A percentile compares a stretch with the other conserved stretches of the same genome.
Conservation (phyloP, 2,113 vertebrate species). For the Oncorhynchus tshawytscha region DNA sequence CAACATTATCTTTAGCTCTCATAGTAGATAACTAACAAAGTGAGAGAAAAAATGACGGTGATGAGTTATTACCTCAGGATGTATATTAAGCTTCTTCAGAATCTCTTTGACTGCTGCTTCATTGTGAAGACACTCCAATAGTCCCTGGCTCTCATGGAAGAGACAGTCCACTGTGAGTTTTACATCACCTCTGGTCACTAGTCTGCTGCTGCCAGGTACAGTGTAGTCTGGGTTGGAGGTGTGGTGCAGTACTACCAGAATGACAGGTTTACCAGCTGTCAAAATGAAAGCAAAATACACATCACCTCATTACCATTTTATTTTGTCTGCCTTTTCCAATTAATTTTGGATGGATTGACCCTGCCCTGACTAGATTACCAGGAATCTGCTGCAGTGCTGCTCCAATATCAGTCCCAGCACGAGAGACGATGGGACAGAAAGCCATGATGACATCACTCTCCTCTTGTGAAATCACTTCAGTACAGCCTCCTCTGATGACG, state of each 20-base stretch:
- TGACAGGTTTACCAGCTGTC: neutral
- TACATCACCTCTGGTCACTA: neutral
- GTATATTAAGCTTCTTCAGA: neutral
- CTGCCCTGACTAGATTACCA: no score
- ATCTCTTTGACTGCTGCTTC: neutral
- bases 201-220: neutral
- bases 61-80: neutral
- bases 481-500: neutral
- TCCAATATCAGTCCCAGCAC: no score
- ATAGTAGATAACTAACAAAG: no score
- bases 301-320: no score
- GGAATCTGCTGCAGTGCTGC: no score
- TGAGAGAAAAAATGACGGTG: no score
- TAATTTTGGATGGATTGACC: no score
- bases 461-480: neutral
- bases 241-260: constrained; percentile 4
- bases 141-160: neutral
- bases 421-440: neutral
- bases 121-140: neutral
- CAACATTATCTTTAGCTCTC: no score
- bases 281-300: neutral
- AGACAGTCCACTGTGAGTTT: constrained; percentile 2
- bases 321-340: no score
- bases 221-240: neutral
- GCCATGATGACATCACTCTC: constrained; percentile 2